Conservation (phyloP, 2,113 vertebrate species). For the Petrocephalus microphthalmus region DNA sequence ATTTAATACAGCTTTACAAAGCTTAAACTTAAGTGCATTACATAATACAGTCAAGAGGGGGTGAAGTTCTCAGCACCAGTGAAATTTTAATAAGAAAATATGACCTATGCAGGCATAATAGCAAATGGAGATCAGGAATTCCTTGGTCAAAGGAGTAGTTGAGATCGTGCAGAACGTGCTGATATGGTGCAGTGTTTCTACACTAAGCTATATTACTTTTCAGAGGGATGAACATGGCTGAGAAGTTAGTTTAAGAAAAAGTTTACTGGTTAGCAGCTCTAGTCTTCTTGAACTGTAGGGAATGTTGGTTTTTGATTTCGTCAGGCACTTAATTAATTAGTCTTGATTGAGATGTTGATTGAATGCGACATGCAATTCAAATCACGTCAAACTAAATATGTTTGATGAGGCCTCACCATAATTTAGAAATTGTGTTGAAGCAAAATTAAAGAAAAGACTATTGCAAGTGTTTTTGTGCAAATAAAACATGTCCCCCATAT, state of each 20-base stretch:
- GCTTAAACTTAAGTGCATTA: not conserved
- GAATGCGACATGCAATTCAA: slow-evolving; percentile 1
- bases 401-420: not conserved
- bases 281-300: not conserved
- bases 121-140: not conserved
- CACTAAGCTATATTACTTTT: not conserved
- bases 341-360: slow-evolving; percentile 9
- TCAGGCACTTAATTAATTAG: slow-evolving; percentile 5
- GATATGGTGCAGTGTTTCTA: not conserved
- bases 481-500: not conserved
- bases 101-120: not conserved
- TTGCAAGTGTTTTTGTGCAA: not conserved
- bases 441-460: not conserved
- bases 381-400: not conserved
- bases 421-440: not conserved
- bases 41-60: not conserved
- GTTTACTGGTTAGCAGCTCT: not conserved
- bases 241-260: not conserved
- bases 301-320: not conserved
- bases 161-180: not conserved
- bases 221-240: not conserved
- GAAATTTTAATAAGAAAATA: not conserved
- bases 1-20: not conserved
- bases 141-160: not conserved
- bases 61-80: not conserved